Base-by-base conservation (phyloP, 2,797 vertebrate genomes). In the Mus caroli region DNA sequence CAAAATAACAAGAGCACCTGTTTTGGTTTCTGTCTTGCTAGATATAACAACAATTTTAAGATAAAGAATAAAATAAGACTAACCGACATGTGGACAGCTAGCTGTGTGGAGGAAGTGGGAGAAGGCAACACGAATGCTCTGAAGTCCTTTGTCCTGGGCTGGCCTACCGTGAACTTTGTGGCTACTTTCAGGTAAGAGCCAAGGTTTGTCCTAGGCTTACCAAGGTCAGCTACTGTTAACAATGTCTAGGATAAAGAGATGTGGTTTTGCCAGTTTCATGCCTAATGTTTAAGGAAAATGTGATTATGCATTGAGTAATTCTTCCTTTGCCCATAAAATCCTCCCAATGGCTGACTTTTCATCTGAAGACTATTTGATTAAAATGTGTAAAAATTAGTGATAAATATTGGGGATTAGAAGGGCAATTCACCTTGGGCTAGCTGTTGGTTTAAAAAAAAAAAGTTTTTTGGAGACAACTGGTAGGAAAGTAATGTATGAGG, bases 151-250 rank as follows among this genome's bases (percentile, higher is more conserved):
- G 99, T 99, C 96, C 97, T 99, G 98, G 99, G 99, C 96, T 99
- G 99, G 99, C 99, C 99, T 92, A 99, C 99, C 19, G 99, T 99
- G 97, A 99, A 99, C 98, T 99, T 98, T 40, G 99, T 99, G 96
- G 99, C 98, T 91, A 99, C 99, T 62, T 99, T 99, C 99, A 99
- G 99, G 99, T 99, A 99, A 93, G 97, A 97, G 56, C 2, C 24
- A 3, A 20, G 14, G 28, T 67, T 34, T 75, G 12, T 64, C 60
- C 54, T 92, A 0, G 34, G 15, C 67, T 56, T 76, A 24, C 34
- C 12, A 6, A 20, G 28, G 11, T 82, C 69, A 79, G 52, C 52
- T 85, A 1, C 71, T 76, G 4, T 67, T 67, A 10, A 9, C 46
- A 2, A 58, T 82, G 43, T 96, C 90, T 93, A 89, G 28, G 22